A percentile compares a stretch with the other conserved stretches of the same genome.
Conservation (phyloP, 2,113 vertebrate species). For the Brachypteracias leptosomus region DNA sequence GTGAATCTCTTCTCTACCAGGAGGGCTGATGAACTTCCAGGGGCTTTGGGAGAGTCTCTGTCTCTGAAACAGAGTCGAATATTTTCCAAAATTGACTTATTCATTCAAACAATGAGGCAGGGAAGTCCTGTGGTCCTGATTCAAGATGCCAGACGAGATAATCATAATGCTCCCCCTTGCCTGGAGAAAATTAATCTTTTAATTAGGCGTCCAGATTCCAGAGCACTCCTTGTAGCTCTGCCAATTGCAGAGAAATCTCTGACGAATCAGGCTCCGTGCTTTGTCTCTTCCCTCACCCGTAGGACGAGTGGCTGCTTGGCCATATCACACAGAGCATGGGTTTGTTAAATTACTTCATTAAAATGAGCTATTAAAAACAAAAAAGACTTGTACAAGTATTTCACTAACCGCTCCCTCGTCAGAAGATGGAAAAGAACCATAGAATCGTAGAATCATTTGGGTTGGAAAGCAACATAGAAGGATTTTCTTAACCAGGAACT, state of each 20-base stretch:
- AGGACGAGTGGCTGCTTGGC: background rate
- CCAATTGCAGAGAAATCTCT: background rate
- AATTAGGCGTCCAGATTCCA: background rate
- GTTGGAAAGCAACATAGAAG: too few relatives aligned
- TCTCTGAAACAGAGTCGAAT: background rate
- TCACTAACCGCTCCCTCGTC: fast-evolving
- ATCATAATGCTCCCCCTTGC: background rate
- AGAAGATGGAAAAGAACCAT: background rate
- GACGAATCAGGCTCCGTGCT: background rate
- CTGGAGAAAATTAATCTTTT: background rate
- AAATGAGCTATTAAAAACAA: background rate
- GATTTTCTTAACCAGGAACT: too few relatives aligned
- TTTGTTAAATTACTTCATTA: background rate
- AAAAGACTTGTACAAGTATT: fast-evolving
- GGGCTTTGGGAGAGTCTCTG: background rate
- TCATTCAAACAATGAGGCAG: background rate
- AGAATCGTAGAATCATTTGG: too few relatives aligned
- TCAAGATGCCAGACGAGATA: background rate
- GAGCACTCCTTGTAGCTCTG: background rate
- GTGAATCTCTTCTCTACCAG: background rate
- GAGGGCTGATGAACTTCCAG: background rate
- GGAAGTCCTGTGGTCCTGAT: background rate
- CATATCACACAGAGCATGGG: fast-evolving
- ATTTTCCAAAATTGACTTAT: background rate
- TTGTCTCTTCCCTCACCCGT: background rate